phyloP scores from a whole-genome alignment of 2,113 vertebrate species.

The Muscicapa adusta region DNA sequence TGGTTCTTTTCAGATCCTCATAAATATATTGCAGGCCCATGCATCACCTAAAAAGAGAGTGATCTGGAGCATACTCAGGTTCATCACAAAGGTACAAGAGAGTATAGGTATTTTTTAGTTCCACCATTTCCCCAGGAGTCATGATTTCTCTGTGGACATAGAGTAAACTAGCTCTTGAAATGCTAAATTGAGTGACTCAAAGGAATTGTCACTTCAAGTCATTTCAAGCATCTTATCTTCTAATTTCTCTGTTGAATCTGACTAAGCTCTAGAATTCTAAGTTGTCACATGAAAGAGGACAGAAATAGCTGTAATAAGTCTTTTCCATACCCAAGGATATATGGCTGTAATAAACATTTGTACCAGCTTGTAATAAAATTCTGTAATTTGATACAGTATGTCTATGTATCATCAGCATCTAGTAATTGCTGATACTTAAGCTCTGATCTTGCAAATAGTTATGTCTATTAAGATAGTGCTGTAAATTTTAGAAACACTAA shows the following conservation, averaged over 20 bases:
- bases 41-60: background rate
- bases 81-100: background rate
- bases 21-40: background rate
- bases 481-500: background rate
- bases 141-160: background rate
- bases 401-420: background rate
- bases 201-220: background rate
- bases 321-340: background rate
- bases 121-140: background rate
- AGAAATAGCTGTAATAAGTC: background rate
- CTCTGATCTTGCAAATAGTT: background rate
- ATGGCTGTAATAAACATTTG: background rate
- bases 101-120: background rate
- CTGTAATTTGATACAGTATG: background rate
- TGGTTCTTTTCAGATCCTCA: background rate
- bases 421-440: background rate
- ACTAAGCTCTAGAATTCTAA: background rate
- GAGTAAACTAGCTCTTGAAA: background rate
- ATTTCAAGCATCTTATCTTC: background rate
- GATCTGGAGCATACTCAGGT: background rate
- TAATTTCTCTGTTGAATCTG: background rate
- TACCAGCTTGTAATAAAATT: background rate
- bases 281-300: background rate
- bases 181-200: background rate
- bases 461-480: background rate